phyloP scores from a whole-genome alignment of 2,888 invertebrate species.

The Ichneumoninae sp. region DNA sequence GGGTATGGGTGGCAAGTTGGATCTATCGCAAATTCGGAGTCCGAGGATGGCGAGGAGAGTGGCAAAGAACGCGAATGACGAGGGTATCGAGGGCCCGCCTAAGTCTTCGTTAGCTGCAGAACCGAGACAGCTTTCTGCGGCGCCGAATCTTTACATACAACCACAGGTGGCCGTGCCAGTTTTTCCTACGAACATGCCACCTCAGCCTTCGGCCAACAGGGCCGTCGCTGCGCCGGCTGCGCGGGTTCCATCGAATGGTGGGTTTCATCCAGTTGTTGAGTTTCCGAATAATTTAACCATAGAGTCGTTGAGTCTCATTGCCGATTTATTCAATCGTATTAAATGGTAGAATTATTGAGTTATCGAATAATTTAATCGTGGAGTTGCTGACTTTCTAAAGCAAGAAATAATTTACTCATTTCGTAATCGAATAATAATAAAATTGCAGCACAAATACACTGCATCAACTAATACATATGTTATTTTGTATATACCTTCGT shows the following conservation, averaged over 20 bases:
- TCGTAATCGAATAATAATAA: no score
- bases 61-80: conserved; percentile 89
- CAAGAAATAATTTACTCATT: not conserved
- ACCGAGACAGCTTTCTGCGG: conserved; percentile 75
- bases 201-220: conserved; percentile 74
- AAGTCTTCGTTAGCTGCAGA: conserved; percentile 86
- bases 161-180: conserved; percentile 89
- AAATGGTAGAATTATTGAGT: not conserved
- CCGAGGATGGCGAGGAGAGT: conserved; percentile 94
- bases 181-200: conserved; percentile 85
- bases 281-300: not conserved
- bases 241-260: conserved; percentile 71
- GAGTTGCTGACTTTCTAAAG: not conserved
- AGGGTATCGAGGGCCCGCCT: conserved; percentile 87
- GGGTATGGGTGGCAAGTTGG: conserved; percentile 90
- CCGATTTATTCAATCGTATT: not conserved
- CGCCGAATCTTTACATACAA: conserved; percentile 86
- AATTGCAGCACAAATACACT: no score
- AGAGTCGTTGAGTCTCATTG: not conserved
- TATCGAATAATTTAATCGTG: not conserved
- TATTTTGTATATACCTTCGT: no score
- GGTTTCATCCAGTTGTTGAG: conserved; percentile 1
- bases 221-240: conserved; percentile 62
- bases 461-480: no score
- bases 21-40: conserved; percentile 95